Conservation (phyloP, 2,113 vertebrate species). For the Chamaetylas fuelleborni region DNA sequence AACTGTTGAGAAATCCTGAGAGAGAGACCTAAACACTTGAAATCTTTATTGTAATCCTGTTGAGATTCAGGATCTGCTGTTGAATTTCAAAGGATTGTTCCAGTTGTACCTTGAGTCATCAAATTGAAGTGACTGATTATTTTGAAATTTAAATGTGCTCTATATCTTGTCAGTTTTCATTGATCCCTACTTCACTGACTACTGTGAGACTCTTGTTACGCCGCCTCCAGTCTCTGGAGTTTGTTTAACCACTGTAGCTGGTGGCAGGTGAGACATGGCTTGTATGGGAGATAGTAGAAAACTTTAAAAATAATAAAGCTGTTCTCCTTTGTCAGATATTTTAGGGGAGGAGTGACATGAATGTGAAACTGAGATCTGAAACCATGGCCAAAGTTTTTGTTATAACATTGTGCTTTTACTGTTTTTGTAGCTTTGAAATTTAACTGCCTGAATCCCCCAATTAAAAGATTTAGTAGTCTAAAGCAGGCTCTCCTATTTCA, state of each 20-base stretch:
- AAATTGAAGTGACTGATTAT: background rate
- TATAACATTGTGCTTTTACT: constrained; percentile 33
- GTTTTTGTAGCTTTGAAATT: constrained; percentile 76
- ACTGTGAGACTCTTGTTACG: background rate
- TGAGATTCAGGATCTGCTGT: background rate
- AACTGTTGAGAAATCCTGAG: background rate
- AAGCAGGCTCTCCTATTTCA: background rate
- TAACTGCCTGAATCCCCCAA: background rate
- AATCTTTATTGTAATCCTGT: background rate
- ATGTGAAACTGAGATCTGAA: background rate
- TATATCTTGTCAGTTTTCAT: background rate
- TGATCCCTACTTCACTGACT: background rate
- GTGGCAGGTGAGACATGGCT: background rate
- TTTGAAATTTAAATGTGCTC: background rate
- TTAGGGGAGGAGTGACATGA: background rate
- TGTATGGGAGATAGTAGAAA: background rate
- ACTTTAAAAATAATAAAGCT: background rate
- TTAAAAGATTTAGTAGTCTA: constrained; percentile 9
- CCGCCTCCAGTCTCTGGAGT: background rate
- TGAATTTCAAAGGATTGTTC: background rate
- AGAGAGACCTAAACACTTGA: background rate
- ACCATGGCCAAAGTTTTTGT: background rate
- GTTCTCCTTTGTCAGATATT: background rate
- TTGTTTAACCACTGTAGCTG: background rate
- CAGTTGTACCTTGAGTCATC: background rate